Percentiles rank a stretch among this genome's conserved stretches.
Conservation (phyloP, 1,140 invertebrate species). For the Neotoxoptera formosana region DNA sequence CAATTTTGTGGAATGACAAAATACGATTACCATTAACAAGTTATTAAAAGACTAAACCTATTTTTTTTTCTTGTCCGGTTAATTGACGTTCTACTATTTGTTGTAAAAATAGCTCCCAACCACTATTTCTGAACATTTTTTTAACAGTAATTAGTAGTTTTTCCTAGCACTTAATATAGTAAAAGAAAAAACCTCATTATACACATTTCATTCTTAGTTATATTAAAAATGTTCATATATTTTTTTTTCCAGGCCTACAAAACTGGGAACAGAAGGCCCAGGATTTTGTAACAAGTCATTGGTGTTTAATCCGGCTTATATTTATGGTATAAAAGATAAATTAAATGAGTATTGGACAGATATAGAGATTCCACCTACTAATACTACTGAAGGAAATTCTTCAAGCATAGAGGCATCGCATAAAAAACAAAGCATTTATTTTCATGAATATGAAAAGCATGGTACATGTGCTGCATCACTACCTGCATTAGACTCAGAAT, state of each 20-base stretch:
- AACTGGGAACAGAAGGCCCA: constrained; percentile 55
- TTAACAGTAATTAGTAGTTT: no score
- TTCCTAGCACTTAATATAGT: not conserved
- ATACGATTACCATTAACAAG: no score
- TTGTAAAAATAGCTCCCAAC: not conserved
- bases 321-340: constrained; percentile 70
- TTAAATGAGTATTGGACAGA: constrained; percentile 73
- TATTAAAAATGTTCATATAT: no score
- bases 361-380: constrained; percentile 57
- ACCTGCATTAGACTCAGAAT: constrained; percentile 70
- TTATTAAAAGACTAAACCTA: no score
- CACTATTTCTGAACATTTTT: no score
- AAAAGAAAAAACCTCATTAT: no score
- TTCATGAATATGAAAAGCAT: constrained; percentile 86
- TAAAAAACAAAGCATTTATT: constrained; percentile 71
- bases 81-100: not conserved
- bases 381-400: not conserved
- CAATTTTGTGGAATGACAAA: no score
- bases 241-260: constrained; percentile 42
- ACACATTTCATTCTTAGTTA: not conserved
- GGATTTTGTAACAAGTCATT: constrained; percentile 70
- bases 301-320: constrained; percentile 64
- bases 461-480: constrained; percentile 78
- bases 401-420: constrained; percentile 60
- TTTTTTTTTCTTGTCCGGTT: no score